Percentiles rank a stretch among this genome's conserved stretches.
Conservation (phyloP, 2,113 vertebrate genomes). For the Catharus bicknelli region DNA sequence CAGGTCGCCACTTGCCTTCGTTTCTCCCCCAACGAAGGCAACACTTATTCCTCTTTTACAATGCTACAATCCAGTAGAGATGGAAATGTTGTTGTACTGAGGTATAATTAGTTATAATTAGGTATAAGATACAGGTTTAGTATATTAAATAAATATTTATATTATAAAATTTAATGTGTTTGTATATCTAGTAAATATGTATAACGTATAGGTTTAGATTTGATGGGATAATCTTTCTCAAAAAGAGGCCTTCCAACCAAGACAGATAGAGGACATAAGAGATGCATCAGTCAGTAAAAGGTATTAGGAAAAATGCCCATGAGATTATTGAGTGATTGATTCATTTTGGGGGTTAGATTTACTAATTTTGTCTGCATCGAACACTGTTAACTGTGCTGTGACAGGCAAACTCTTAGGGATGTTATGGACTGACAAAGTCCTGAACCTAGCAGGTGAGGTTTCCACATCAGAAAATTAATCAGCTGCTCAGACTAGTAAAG, state of each 20-base stretch:
- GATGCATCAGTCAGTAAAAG: neutral
- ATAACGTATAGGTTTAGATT: rapidly evolving
- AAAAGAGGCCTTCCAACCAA: neutral
- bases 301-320: neutral
- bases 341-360: neutral
- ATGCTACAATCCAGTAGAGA: neutral
- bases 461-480: neutral
- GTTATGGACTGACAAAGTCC: neutral
- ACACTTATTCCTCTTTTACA: neutral
- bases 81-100: neutral
- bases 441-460: neutral
- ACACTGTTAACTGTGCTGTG: neutral
- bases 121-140: neutral
- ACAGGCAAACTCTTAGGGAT: neutral
- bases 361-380: neutral
- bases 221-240: neutral
- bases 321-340: neutral
- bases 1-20: no score
- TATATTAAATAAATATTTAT: neutral
- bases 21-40: no score
- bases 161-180: neutral
- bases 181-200: neutral
- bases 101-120: neutral
- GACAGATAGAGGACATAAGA: neutral
- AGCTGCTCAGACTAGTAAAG: neutral